Evolutionary conservation across 2,888 invertebrate species (phyloP).

Genomic region (Diabrotica balteata): DNA sequence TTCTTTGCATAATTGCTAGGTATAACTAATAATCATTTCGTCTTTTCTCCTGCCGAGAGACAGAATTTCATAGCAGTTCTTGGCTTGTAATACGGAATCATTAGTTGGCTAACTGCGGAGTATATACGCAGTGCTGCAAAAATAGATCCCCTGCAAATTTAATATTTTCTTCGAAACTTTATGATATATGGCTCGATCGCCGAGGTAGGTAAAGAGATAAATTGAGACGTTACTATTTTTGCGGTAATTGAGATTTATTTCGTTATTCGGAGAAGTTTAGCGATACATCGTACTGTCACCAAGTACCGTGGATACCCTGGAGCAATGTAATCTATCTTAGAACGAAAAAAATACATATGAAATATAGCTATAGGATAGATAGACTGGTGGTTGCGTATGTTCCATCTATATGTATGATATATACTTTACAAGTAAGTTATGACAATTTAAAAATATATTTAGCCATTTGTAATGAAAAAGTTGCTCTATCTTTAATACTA

Average conservation of each 20-base stretch:
- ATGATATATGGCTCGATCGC: conserved; percentile 49
- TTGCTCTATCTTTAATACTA: too few relatives aligned
- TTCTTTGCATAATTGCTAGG: conserved; percentile 51
- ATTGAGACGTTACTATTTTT: conserved; percentile 54
- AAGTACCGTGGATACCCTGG: conserved; percentile 1
- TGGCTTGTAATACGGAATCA: conserved; percentile 19
- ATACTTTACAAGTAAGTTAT: too few relatives aligned
- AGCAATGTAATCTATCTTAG: not conserved
- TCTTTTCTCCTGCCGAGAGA: conserved; percentile 49
- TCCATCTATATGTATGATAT: too few relatives aligned
- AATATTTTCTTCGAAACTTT: conserved; percentile 53
- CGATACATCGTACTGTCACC: conserved; percentile 19
- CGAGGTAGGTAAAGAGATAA: conserved; percentile 55
- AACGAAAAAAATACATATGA: conserved; percentile 2
- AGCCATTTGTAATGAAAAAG: too few relatives aligned
- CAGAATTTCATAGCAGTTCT: conserved; percentile 26
- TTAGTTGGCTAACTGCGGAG: conserved; percentile 38
- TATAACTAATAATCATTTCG: conserved; percentile 59
- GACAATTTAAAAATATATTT: too few relatives aligned
- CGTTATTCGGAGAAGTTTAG: conserved; percentile 23
- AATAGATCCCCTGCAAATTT: conserved; percentile 53
- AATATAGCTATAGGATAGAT: not conserved
- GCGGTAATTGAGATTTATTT: conserved; percentile 37
- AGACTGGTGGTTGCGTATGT: too few relatives aligned
- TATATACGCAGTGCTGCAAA: conserved; percentile 35